Percentiles rank a stretch among this genome's conserved stretches.
phyloP scores from a whole-genome alignment of 23 tunicate genomes.

The Phallusia fumigata region DNA sequence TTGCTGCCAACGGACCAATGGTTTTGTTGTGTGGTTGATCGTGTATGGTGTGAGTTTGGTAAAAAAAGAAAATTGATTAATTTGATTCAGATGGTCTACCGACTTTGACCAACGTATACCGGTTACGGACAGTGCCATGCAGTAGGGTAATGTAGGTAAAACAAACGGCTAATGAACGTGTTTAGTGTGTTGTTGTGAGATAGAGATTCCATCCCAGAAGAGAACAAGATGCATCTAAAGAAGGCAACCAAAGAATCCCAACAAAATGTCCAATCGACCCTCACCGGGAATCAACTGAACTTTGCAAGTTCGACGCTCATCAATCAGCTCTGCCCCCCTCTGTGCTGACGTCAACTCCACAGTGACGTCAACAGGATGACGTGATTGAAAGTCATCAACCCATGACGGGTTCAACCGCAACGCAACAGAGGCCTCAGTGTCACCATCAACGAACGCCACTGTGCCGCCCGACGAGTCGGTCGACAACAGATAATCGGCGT shows the following conservation, averaged over 20 bases:
- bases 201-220: not conserved
- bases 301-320: constrained; percentile 3
- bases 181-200: constrained; percentile 7
- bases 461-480: constrained; percentile 19
- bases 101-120: not conserved
- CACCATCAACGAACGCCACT: constrained; percentile 54
- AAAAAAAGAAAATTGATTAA: not conserved
- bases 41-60: not conserved
- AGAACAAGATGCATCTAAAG: constrained; percentile 8
- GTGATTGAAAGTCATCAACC: constrained; percentile 31
- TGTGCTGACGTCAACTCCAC: constrained; percentile 39
- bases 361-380: constrained; percentile 32
- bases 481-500: constrained; percentile 13
- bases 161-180: not conserved
- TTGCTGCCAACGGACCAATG: not conserved
- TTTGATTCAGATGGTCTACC: not conserved
- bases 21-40: not conserved
- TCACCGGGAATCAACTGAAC: constrained; percentile 60
- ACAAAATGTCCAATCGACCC: not conserved
- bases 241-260: too few relatives aligned
- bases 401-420: constrained; percentile 37
- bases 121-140: constrained; percentile 15
- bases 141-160: not conserved
- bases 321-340: constrained; percentile 24
- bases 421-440: constrained; percentile 19